phyloP scores from a whole-genome alignment of 2,888 invertebrate genomes.

The Tiliacea citrago region DNA sequence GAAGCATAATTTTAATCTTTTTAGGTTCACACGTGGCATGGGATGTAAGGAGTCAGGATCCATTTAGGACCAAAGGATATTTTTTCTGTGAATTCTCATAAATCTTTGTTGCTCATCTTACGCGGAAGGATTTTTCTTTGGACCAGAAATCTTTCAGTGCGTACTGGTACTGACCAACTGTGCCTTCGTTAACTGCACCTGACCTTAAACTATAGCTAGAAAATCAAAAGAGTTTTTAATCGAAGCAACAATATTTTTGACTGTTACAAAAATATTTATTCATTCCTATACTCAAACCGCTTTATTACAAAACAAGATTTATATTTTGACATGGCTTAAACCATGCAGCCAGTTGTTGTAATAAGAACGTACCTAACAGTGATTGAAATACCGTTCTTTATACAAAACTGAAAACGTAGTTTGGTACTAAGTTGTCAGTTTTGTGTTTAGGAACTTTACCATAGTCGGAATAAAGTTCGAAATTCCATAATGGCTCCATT shows the following conservation, averaged over 20 bases:
- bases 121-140: neutral
- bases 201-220: constrained; percentile 6
- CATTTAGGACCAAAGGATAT: neutral
- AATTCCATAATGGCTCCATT: too few species aligned
- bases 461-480: too few species aligned
- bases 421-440: too few species aligned
- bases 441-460: too few species aligned
- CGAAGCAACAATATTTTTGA: constrained; percentile 4
- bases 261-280: neutral
- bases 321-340: too few species aligned
- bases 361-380: too few species aligned
- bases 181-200: neutral
- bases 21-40: constrained; percentile 18
- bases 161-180: neutral
- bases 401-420: too few species aligned
- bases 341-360: too few species aligned
- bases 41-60: too few species aligned
- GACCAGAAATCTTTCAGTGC: neutral
- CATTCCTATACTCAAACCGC: neutral
- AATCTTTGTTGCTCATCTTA: neutral
- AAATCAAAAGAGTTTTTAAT: neutral
- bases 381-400: too few species aligned
- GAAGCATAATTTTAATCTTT: constrained; percentile 38
- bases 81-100: neutral
- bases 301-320: too few species aligned